Percentiles rank a stretch among this genome's conserved stretches.
These are phyloP conservation scores for Pocillopora damicornis DNA, from an alignment of 64 coral and sea anemone species.

Conservation along the genomic window DNA sequence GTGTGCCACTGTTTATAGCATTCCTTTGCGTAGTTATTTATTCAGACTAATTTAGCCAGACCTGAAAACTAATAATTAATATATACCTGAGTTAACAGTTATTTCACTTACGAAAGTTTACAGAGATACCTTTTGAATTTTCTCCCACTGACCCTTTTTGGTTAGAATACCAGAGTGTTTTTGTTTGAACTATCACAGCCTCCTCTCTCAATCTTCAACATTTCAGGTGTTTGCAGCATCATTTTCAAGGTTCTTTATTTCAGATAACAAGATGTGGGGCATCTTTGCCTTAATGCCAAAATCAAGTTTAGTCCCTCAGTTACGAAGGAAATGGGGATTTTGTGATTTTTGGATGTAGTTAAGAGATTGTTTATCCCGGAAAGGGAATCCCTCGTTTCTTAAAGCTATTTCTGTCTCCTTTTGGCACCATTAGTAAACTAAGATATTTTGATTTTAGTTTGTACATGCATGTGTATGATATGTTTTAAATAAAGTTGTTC, in stretches of 20 bases:
- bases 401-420: background rate
- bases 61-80: background rate
- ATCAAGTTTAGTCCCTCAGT: conserved; percentile 2
- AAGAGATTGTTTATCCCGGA: background rate
- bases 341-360: background rate
- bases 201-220: too few species aligned
- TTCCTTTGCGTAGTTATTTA: background rate
- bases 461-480: background rate
- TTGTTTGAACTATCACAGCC: too few species aligned
- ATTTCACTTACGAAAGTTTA: background rate
- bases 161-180: too few species aligned
- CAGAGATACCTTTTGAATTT: too few species aligned
- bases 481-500: background rate
- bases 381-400: background rate
- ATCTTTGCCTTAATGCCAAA: background rate
- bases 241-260: background rate
- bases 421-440: background rate
- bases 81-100: background rate
- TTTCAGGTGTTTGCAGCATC: too few species aligned
- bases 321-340: too few species aligned
- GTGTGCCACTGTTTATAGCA: background rate
- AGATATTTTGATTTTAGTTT: background rate
- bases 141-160: too few species aligned
- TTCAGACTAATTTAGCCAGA: background rate
- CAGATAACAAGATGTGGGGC: background rate